Percentiles rank a stretch among this genome's conserved stretches.
phyloP scores from a whole-genome alignment of 1,140 invertebrate genomes.

The Drosophila paulistorum region DNA sequence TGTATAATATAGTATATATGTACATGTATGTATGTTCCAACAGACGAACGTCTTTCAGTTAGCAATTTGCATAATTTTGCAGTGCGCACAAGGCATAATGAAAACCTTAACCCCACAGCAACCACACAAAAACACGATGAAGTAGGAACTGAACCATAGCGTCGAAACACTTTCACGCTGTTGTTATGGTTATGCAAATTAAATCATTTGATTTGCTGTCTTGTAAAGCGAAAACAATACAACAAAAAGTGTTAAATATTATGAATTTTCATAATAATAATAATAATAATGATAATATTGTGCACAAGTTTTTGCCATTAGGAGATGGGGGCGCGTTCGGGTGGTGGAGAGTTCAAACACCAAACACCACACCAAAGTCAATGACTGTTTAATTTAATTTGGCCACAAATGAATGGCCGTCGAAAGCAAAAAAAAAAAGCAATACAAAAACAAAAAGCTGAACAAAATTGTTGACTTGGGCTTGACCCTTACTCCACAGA shows the following conservation, averaged over 20 bases:
- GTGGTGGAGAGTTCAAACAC: constrained; percentile 1
- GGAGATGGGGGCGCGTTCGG: not conserved
- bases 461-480: constrained; percentile 16
- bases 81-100: constrained; percentile 55
- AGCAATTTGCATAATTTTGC: constrained; percentile 68
- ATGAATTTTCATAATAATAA: constrained; percentile 26
- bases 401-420: constrained; percentile 68
- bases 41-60: constrained; percentile 2
- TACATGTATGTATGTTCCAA: no score
- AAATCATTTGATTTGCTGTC: constrained; percentile 70
- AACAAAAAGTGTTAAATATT: constrained; percentile 64
- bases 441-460: not conserved
- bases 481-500: constrained; percentile 51
- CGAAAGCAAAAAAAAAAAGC: not conserved
- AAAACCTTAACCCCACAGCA: constrained; percentile 75
- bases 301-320: not conserved
- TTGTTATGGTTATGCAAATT: constrained; percentile 70
- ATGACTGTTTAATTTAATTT: constrained; percentile 81
- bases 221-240: constrained; percentile 45
- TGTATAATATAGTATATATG: constrained; percentile 9
- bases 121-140: not conserved
- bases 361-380: constrained; percentile 50
- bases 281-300: constrained; percentile 9
- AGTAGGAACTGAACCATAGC: constrained; percentile 70
- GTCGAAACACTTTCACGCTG: constrained; percentile 67